phyloP scores from a whole-genome alignment of 2,797 vertebrate genomes.

The Sorex maritimensis region DNA sequence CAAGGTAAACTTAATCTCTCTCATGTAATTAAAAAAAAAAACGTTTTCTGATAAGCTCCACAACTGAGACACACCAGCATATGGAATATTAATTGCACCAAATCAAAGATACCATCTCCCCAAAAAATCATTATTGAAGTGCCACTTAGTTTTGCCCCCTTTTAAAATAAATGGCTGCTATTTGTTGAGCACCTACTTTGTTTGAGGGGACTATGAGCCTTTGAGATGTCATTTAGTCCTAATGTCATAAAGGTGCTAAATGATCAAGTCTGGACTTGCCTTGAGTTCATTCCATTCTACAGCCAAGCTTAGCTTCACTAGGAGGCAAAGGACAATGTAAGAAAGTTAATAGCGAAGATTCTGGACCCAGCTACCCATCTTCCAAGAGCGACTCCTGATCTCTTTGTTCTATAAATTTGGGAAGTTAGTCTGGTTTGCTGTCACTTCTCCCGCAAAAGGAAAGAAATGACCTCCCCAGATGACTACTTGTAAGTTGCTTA shows the following conservation, averaged over 20 bases:
- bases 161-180: constrained; percentile 72
- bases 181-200: constrained; percentile 32
- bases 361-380: background rate
- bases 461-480: constrained; percentile 3
- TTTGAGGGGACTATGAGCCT: constrained; percentile 31
- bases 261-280: constrained; percentile 21
- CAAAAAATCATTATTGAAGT: constrained; percentile 56
- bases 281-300: background rate
- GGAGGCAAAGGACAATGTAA: constrained; percentile 12
- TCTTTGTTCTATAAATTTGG: background rate
- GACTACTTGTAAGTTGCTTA: background rate
- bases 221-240: constrained; percentile 39
- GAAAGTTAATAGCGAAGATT: background rate
- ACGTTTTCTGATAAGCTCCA: constrained; percentile 54
- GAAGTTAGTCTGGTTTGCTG: background rate
- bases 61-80: constrained; percentile 14
- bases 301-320: background rate
- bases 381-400: background rate
- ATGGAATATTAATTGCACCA: constrained; percentile 30
- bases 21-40: constrained; percentile 15
- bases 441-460: background rate
- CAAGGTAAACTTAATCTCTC: constrained; percentile 72
- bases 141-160: constrained; percentile 10
- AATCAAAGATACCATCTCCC: constrained; percentile 56
- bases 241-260: constrained; percentile 53